These are phyloP conservation scores for Gila orcuttii DNA, from an alignment of 2,113 vertebrate genomes.

Conservation along the genomic window DNA sequence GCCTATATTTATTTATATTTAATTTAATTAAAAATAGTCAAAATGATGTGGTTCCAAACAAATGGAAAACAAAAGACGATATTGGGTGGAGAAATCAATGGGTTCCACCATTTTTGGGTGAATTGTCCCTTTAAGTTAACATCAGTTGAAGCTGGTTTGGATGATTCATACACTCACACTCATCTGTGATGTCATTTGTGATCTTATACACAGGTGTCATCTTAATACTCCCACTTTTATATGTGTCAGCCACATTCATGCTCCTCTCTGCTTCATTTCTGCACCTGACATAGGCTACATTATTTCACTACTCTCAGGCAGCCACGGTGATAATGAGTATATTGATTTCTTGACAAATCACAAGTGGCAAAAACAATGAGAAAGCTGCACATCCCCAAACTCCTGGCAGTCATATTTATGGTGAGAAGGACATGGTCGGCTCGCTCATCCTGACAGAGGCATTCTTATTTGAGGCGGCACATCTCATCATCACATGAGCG, in stretches of 20 bases:
- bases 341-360: conserved; percentile 38
- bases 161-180: background rate
- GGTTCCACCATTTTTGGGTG: background rate
- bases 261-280: background rate
- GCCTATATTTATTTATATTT: background rate
- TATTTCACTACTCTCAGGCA: conserved; percentile 1
- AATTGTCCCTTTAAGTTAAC: background rate
- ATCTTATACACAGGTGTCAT: conserved; percentile 19
- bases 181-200: background rate
- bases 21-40: background rate
- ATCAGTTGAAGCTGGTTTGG: background rate
- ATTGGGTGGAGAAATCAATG: background rate
- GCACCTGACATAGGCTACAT: conserved; percentile 28
- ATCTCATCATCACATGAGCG: conserved; percentile 31
- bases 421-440: conserved; percentile 17
- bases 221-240: background rate
- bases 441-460: conserved; percentile 24
- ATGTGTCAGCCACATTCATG: background rate
- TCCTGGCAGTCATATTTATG: conserved; percentile 20
- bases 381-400: conserved; percentile 9
- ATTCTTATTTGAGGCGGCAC: conserved; percentile 27
- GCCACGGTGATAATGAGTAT: conserved; percentile 51
- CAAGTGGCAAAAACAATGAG: background rate
- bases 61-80: too few species aligned
- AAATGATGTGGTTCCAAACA: background rate